phyloP scores from a whole-genome alignment of 2,113 vertebrate species.

The Callipepla californica region DNA sequence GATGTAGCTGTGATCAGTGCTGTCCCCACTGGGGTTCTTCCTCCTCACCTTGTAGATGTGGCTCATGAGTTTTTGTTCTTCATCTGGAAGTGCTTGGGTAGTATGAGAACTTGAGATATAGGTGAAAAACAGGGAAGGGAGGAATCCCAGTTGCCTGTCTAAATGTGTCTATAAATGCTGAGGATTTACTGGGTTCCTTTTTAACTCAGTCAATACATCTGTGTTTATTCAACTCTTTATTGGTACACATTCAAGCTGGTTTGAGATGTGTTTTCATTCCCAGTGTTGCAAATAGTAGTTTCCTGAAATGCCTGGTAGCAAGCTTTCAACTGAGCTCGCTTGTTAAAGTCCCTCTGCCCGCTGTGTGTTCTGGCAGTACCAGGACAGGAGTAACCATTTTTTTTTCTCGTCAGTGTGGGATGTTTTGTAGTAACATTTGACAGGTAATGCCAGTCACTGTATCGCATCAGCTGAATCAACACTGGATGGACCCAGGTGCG shows the following conservation, averaged over 20 bases:
- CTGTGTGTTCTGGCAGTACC: not conserved
- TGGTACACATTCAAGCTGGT: not conserved
- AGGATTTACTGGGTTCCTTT: rapidly evolving
- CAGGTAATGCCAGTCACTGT: not conserved
- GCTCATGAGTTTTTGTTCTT: not conserved
- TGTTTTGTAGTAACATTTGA: not conserved
- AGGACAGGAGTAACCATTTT: not conserved
- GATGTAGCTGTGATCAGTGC: not conserved
- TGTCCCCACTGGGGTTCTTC: not conserved
- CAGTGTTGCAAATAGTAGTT: not conserved
- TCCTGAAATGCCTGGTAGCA: not conserved
- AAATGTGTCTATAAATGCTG: not conserved
- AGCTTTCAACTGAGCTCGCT: not conserved
- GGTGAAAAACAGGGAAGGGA: not conserved
- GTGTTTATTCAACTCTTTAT: not conserved
- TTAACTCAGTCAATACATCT: not conserved
- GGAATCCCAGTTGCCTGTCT: not conserved
- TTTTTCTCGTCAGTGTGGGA: not conserved
- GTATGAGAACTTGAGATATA: not conserved
- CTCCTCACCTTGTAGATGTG: not conserved
- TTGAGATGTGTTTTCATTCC: not conserved
- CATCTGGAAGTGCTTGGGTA: not conserved
- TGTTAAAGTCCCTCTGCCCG: not conserved
- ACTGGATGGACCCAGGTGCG: not conserved
- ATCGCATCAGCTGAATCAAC: not conserved